phyloP scores from a whole-genome alignment of 2,113 vertebrate genomes.

The Neolamprologus cancellatus region DNA sequence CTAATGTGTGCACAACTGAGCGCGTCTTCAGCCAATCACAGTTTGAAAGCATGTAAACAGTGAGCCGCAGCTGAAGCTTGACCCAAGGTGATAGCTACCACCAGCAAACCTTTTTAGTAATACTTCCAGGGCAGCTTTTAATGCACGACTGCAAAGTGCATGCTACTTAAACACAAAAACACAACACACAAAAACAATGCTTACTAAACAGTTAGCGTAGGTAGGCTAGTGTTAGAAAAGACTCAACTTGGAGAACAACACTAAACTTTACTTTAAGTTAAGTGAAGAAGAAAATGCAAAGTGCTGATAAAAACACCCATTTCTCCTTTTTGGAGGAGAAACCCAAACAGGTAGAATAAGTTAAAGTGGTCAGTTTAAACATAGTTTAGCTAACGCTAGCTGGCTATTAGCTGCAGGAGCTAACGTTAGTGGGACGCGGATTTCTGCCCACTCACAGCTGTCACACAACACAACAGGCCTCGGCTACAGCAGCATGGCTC shows the following conservation, averaged over 20 bases:
- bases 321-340: neutral
- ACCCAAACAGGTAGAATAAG: neutral
- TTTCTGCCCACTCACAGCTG: conserved; percentile 55
- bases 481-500: conserved; percentile 2
- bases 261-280: neutral
- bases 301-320: accelerated
- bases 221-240: conserved; percentile 24
- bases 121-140: neutral
- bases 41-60: conserved; percentile 33
- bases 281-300: neutral
- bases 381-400: neutral
- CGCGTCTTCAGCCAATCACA: conserved; percentile 1
- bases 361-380: neutral
- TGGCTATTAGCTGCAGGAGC: neutral
- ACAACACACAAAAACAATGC: conserved; percentile 11
- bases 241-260: neutral
- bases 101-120: neutral
- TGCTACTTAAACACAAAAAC: neutral
- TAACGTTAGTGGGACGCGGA: neutral
- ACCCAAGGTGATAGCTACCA: neutral
- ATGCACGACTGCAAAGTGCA: neutral
- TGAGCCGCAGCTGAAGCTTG: neutral
- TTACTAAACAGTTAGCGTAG: neutral
- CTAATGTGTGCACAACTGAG: neutral
- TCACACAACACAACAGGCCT: conserved; percentile 44